These are phyloP conservation scores for Amiota mariae DNA, from an alignment of 2,888 invertebrate genomes.

Conservation along the genomic window DNA sequence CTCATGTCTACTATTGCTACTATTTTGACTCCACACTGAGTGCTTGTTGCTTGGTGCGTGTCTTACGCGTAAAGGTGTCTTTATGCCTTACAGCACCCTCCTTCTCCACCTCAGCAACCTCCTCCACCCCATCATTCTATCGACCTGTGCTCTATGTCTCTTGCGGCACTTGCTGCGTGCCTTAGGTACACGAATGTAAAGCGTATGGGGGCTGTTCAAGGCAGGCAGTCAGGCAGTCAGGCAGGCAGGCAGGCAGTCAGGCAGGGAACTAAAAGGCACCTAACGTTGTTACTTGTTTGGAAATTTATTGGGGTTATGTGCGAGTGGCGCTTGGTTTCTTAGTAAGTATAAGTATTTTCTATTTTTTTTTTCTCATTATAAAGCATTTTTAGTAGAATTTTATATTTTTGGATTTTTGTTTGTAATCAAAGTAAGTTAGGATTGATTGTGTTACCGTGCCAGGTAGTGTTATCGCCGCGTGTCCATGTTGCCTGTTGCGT, in stretches of 20 bases:
- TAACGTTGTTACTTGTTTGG: constrained; percentile 4
- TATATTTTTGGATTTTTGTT: constrained; percentile 9
- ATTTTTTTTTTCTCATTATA: neutral
- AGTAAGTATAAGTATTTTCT: neutral
- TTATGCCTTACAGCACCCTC: neutral
- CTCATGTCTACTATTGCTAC: neutral
- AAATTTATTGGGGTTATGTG: constrained; percentile 23
- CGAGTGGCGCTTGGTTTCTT: neutral
- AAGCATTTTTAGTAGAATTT: neutral
- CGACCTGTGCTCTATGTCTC: neutral
- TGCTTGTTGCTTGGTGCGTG: constrained; percentile 9
- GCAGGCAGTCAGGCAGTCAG: too few species aligned
- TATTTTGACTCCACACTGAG: neutral
- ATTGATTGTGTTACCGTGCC: neutral
- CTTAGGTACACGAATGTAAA: neutral
- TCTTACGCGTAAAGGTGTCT: constrained; percentile 8
- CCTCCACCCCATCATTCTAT: neutral
- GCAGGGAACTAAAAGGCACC: neutral
- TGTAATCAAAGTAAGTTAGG: neutral
- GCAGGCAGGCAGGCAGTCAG: too few species aligned
- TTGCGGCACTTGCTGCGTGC: neutral
- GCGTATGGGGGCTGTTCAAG: neutral
- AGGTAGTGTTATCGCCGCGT: neutral
- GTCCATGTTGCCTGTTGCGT: constrained; percentile 15
- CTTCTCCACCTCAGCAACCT: neutral